Conservation (phyloP, 2,797 vertebrate genomes). For the Adrianichthys oophorus region DNA sequence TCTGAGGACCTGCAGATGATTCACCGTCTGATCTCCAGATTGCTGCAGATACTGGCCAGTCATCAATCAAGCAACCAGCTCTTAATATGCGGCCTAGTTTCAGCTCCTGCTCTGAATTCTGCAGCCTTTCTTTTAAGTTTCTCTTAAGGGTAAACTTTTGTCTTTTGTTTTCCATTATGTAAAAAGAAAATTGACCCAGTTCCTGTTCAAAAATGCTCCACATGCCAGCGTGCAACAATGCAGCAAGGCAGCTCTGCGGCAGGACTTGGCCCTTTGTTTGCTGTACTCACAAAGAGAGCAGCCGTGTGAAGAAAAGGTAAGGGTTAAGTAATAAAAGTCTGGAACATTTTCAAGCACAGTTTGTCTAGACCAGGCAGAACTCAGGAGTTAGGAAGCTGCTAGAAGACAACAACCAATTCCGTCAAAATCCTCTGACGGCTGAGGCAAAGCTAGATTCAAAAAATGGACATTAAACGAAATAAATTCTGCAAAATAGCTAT, state of each 20-base stretch:
- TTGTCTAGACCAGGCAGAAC: conserved; percentile 13
- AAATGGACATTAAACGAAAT: no score
- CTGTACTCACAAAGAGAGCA: conserved; percentile 25
- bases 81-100: conserved; percentile 66
- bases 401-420: background rate
- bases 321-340: conserved; percentile 25
- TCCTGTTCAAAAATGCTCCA: background rate
- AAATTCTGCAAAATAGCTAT: no score
- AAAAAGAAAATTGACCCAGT: conserved; percentile 22
- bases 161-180: conserved; percentile 34
- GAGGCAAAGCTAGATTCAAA: no score
- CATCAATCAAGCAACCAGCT: conserved; percentile 48
- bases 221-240: conserved; percentile 17
- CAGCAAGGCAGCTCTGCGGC: conserved; percentile 33
- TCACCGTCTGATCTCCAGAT: conserved; percentile 39
- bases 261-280: conserved; percentile 19
- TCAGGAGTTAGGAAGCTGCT: background rate
- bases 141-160: conserved; percentile 13
- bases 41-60: background rate
- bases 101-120: conserved; percentile 1
- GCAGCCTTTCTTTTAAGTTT: conserved; percentile 24
- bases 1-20: conserved; percentile 22
- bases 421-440: no score
- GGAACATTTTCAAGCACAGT: conserved; percentile 27
- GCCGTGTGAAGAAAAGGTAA: conserved; percentile 16